Conservation (phyloP, 2,113 vertebrate species). For the Channa argus region DNA sequence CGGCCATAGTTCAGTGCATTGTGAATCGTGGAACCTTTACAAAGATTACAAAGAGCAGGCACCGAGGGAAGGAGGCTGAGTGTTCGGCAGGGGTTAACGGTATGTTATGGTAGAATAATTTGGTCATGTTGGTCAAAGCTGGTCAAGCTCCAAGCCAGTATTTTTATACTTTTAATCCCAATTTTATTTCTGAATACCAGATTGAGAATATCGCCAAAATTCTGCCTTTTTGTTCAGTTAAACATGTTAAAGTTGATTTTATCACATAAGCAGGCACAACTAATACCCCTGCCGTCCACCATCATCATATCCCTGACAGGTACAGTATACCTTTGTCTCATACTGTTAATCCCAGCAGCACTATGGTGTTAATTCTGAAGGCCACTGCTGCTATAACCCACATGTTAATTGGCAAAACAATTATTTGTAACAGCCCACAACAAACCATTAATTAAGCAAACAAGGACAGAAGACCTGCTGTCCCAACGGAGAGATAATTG, state of each 20-base stretch:
- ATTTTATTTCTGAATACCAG: slow-evolving; percentile 10
- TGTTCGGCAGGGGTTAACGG: no score
- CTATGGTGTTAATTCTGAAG: slow-evolving; percentile 40
- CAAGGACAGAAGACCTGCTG: slow-evolving; percentile 11
- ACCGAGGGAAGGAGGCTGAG: no score
- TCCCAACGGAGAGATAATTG: slow-evolving; percentile 25
- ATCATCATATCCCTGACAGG: background rate
- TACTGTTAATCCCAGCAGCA: slow-evolving; percentile 9
- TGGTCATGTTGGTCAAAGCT: no score
- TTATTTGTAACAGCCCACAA: slow-evolving; percentile 41
- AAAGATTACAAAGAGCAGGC: no score
- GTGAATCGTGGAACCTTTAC: no score
- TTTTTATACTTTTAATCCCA: slow-evolving; percentile 33
- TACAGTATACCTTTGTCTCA: background rate
- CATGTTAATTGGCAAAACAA: slow-evolving; percentile 57
- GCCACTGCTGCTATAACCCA: slow-evolving; percentile 10
- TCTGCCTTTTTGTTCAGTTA: background rate
- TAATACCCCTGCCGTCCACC: no score
- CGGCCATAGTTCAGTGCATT: no score
- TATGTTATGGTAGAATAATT: no score
- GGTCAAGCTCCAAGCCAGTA: slow-evolving; percentile 23
- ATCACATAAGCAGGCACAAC: background rate
- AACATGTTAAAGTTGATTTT: background rate
- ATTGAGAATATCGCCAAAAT: background rate
- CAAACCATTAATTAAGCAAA: slow-evolving; percentile 62